A percentile compares a stretch with the other conserved stretches of the same genome.
Conservation (phyloP, 2,888 invertebrate species). For the Aplocera efformata region DNA sequence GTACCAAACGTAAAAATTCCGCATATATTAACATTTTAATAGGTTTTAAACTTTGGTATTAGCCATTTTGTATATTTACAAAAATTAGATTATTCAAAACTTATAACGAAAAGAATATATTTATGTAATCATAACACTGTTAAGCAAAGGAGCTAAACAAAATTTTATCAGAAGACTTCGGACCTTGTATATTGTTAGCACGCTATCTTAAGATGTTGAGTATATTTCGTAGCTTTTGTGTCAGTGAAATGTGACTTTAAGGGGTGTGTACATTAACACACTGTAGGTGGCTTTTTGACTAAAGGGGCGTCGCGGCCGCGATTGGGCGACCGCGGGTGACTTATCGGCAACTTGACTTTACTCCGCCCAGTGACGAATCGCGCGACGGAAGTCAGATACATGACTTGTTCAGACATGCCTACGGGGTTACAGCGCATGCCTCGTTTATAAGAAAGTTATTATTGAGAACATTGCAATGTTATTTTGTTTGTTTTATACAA, state of each 20-base stretch:
- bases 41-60: too few relatives aligned
- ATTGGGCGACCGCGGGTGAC: slow-evolving; percentile 73
- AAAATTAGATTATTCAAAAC: too few relatives aligned
- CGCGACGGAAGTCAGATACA: slow-evolving; percentile 26
- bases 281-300: slow-evolving; percentile 74
- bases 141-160: too few relatives aligned
- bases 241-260: slow-evolving; percentile 26
- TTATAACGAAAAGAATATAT: too few relatives aligned
- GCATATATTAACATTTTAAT: too few relatives aligned
- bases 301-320: slow-evolving; percentile 62
- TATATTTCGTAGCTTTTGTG: slow-evolving; percentile 3
- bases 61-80: too few relatives aligned
- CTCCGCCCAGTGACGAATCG: slow-evolving; percentile 57
- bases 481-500: too few relatives aligned
- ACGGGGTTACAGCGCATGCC: slow-evolving; percentile 19
- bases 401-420: slow-evolving; percentile 10
- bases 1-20: too few relatives aligned
- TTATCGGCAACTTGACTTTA: slow-evolving; percentile 70
- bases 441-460: slow-evolving; percentile 5
- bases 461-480: neutral
- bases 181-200: too few relatives aligned
- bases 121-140: too few relatives aligned
- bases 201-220: too few relatives aligned
- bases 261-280: slow-evolving; percentile 52
- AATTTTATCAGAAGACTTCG: too few relatives aligned